Evolutionary conservation across 2,797 vertebrate genomes (phyloP).

Genomic region (Hydrolagus colliei): DNA sequence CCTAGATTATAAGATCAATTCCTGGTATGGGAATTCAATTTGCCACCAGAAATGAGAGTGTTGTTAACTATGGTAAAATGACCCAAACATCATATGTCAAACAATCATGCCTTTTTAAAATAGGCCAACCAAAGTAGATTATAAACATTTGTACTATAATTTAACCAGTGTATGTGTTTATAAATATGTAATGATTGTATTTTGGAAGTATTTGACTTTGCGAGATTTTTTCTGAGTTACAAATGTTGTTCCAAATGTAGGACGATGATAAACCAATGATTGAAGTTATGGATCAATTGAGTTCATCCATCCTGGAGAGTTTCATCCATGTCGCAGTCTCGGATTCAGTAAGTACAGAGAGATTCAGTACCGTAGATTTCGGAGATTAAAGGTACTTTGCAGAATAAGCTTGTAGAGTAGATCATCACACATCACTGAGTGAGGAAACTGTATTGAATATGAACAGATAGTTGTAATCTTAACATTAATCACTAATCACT

Average conservation of each 20-base stretch:
- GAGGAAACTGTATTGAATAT: background rate
- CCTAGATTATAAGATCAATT: too few relatives aligned
- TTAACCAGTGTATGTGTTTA: background rate
- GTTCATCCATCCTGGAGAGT: conserved; percentile 90
- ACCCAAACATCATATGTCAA: background rate
- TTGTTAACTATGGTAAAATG: too few relatives aligned
- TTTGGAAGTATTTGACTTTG: background rate
- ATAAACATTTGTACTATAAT: background rate
- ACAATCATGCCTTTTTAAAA: background rate
- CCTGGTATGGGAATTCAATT: too few relatives aligned
- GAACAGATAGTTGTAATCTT: background rate
- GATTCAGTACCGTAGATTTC: background rate
- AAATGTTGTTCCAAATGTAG: conserved; percentile 50
- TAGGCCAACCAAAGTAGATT: background rate
- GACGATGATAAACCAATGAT: conserved; percentile 98
- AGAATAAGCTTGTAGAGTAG: background rate
- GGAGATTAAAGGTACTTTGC: background rate
- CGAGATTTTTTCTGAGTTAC: background rate
- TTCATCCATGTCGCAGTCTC: conserved; percentile 91
- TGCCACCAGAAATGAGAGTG: too few relatives aligned
- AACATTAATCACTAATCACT: background rate
- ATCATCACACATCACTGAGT: too few relatives aligned
- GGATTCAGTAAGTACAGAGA: conserved; percentile 74
- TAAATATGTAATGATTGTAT: background rate
- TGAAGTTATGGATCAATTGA: conserved; percentile 95